Evolutionary conservation across 2,113 vertebrate genomes (phyloP).

Genomic region (Sclerurus mexicanus): DNA sequence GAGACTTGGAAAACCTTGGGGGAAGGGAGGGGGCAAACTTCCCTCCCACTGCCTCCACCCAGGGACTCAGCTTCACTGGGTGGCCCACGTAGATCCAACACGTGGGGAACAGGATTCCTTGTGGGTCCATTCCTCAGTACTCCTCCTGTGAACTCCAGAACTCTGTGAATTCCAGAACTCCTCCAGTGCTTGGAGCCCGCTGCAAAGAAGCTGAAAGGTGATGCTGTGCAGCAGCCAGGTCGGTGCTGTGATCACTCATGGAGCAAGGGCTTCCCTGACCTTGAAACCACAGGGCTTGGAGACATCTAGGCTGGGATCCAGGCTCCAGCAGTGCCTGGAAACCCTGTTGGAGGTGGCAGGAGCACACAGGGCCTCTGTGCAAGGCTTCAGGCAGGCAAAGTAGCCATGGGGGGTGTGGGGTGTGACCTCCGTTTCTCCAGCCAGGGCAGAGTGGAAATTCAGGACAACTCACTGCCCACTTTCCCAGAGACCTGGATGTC

Average conservation of each 20-base stretch:
- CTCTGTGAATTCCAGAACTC: too few species aligned
- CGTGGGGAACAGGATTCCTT: fast-evolving
- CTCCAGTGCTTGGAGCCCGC: not conserved
- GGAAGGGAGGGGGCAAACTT: not conserved
- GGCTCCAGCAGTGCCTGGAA: not conserved
- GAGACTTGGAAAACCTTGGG: not conserved
- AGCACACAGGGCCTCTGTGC: not conserved
- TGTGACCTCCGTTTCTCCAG: not conserved
- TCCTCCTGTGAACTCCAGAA: too few species aligned
- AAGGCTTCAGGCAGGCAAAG: not conserved
- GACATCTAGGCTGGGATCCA: not conserved
- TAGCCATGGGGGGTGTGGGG: fast-evolving
- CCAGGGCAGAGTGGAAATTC: not conserved
- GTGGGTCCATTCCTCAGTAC: not conserved
- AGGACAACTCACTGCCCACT: not conserved
- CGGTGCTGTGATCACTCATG: not conserved
- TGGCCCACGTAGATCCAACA: not conserved
- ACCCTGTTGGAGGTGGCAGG: not conserved
- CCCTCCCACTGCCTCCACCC: not conserved
- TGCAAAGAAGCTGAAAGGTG: not conserved
- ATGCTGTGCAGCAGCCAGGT: not conserved
- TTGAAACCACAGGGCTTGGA: not conserved
- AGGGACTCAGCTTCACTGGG: not conserved
- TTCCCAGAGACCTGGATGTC: not conserved
- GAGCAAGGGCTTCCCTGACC: not conserved